These are phyloP conservation scores for Pelvicachromis taeniatus DNA, from an alignment of 2,113 vertebrate genomes.

Conservation along the genomic window DNA sequence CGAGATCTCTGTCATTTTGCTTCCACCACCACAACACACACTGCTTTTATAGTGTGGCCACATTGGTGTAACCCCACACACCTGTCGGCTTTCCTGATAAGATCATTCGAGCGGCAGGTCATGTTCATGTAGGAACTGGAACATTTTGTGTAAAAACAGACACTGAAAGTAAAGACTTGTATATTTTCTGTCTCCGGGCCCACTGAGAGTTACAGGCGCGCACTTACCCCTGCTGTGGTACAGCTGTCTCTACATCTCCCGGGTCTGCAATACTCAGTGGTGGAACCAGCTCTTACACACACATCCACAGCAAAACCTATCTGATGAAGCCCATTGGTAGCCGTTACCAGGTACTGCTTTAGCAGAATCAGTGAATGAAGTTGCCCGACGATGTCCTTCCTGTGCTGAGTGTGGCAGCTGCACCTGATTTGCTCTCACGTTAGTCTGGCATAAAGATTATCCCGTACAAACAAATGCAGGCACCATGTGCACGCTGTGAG, in stretches of 20 bases:
- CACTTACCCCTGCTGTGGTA: conserved; percentile 10
- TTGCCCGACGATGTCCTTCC: background rate
- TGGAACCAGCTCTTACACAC: background rate
- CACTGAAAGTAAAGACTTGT: background rate
- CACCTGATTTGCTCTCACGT: conserved; percentile 7
- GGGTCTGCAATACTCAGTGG: background rate
- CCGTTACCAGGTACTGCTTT: background rate
- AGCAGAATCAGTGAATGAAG: background rate
- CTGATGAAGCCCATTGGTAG: background rate
- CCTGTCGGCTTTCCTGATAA: background rate
- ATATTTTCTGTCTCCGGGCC: background rate
- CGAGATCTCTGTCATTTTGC: background rate
- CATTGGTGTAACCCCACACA: background rate
- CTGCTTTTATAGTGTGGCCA: background rate
- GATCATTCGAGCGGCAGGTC: background rate
- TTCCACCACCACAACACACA: background rate
- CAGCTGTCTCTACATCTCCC: conserved; percentile 35
- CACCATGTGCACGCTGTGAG: background rate
- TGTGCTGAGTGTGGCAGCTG: background rate
- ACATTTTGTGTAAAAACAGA: background rate
- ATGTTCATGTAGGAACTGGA: background rate
- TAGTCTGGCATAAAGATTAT: conserved; percentile 52
- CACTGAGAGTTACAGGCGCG: background rate
- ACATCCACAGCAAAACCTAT: background rate
- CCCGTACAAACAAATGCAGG: background rate